Conservation (phyloP, 2,797 vertebrate species). For the Hylomyscus alleni region DNA sequence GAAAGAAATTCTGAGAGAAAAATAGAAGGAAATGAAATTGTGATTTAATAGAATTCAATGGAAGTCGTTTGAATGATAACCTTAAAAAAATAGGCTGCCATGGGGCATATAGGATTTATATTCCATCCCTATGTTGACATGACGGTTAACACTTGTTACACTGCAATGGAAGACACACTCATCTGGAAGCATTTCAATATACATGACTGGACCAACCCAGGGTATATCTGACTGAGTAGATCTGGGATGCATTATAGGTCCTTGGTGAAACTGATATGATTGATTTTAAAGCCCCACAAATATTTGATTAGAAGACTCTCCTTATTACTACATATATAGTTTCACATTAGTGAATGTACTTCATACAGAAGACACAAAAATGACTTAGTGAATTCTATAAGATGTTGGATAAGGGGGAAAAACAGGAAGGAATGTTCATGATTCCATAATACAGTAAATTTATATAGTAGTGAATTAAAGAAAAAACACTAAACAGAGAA, state of each 20-base stretch:
- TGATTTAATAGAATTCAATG: neutral
- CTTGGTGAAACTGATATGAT: neutral
- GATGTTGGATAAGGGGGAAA: neutral
- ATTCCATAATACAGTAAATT: neutral
- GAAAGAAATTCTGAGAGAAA: neutral
- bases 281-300: neutral
- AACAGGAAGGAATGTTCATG: neutral
- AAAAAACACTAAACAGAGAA: neutral
- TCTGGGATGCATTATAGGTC: neutral
- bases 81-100: neutral
- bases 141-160: neutral
- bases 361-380: neutral
- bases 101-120: neutral
- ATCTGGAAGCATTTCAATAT: neutral
- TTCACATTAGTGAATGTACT: neutral
- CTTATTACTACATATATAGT: neutral
- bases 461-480: neutral
- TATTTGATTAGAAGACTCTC: neutral
- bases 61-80: neutral
- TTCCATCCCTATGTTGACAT: neutral
- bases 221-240: neutral
- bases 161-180: neutral
- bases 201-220: fast-evolving
- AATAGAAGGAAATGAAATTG: neutral
- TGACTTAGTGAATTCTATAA: neutral